Percentiles rank a stretch among this genome's conserved stretches.
Conservation (phyloP, 2,888 invertebrate species). For the Tachina lurida region DNA sequence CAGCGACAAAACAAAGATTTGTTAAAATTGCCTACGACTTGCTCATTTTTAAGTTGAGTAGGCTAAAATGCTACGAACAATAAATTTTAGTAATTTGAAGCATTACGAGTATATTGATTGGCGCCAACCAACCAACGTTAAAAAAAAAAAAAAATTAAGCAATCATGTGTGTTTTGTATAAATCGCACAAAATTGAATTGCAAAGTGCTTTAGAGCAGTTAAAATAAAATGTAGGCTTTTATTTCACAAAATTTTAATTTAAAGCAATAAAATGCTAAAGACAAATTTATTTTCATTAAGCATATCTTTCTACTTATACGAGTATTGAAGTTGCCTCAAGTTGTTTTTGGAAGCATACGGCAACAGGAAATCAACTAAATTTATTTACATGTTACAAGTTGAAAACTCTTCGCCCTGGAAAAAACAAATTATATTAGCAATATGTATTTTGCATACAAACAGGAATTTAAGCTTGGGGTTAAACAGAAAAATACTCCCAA, state of each 20-base stretch:
- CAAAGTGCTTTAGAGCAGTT: not conserved
- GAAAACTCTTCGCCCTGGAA: not conserved
- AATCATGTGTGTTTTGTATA: not conserved
- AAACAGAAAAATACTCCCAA: not conserved
- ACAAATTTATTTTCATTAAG: not conserved
- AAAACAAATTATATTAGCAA: not conserved
- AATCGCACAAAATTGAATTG: not conserved
- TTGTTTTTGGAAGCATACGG: not conserved
- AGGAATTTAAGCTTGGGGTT: not conserved
- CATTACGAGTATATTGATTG: constrained; percentile 22
- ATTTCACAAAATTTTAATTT: not conserved
- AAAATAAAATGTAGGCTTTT: not conserved
- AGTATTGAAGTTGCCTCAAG: not conserved
- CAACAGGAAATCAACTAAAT: not conserved
- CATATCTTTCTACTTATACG: not conserved
- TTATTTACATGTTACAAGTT: constrained; percentile 9
- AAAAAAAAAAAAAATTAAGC: constrained; percentile 14
- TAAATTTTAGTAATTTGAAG: constrained; percentile 25
- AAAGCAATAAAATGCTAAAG: not conserved
- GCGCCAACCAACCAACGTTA: constrained; percentile 28
- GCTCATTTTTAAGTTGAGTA: not conserved
- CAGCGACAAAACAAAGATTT: not conserved
- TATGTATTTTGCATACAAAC: constrained; percentile 26
- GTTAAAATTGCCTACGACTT: not conserved
- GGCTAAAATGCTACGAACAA: constrained; percentile 20